A percentile compares a stretch with the other conserved stretches of the same genome.
Conservation (phyloP, 1,140 invertebrate genomes). For the Hyphantria cunea region DNA sequence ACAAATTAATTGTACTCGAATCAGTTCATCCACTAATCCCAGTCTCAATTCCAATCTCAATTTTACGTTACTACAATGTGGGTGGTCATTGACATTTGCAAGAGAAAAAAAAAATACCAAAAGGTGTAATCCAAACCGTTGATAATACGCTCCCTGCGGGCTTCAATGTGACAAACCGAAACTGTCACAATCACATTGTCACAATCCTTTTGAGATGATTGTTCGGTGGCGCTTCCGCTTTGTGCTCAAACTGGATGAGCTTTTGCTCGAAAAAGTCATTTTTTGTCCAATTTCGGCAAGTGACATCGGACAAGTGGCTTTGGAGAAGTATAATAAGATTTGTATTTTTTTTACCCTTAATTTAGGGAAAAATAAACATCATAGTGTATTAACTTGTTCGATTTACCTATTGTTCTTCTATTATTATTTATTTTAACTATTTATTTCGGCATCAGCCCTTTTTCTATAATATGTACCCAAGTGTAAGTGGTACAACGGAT, state of each 20-base stretch:
- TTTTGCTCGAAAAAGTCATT: slow-evolving; percentile 59
- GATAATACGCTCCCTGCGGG: slow-evolving; percentile 41
- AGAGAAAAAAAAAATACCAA: slow-evolving; percentile 29
- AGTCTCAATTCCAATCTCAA: slow-evolving; percentile 24
- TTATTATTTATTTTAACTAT: too few species aligned
- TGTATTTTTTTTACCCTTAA: background rate
- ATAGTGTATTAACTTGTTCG: too few species aligned
- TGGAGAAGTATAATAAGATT: slow-evolving; percentile 16
- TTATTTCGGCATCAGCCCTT: too few species aligned
- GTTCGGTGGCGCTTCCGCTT: slow-evolving; percentile 69
- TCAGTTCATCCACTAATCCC: background rate
- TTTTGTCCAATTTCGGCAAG: slow-evolving; percentile 47
- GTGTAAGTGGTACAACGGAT: too few species aligned
- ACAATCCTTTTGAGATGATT: slow-evolving; percentile 44
- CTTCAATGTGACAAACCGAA: slow-evolving; percentile 45
- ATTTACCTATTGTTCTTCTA: too few species aligned
- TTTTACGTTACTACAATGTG: slow-evolving; percentile 39
- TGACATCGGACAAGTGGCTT: slow-evolving; percentile 28
- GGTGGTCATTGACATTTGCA: slow-evolving; percentile 52
- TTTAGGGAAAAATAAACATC: too few species aligned
- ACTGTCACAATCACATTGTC: slow-evolving; percentile 56
- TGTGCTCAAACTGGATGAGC: slow-evolving; percentile 49
- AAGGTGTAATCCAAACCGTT: slow-evolving; percentile 37
- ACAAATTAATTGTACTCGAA: background rate
- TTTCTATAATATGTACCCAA: too few species aligned